These are phyloP conservation scores for Drosophila tropicalis DNA, from an alignment of 1,140 invertebrate genomes.

Conservation along the genomic window DNA sequence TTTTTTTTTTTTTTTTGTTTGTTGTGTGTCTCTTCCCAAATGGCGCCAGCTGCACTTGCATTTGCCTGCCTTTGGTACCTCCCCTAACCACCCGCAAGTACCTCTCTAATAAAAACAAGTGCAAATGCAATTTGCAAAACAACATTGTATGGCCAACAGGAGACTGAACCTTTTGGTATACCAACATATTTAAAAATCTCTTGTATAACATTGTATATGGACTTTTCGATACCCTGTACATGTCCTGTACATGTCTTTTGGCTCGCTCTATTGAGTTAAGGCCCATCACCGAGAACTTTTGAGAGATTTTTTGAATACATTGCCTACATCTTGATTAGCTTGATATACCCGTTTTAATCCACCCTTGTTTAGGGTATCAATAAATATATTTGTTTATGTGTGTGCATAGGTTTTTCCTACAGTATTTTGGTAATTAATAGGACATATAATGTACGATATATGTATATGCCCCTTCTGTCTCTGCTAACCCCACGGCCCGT, in stretches of 20 bases:
- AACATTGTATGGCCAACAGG: conserved; percentile 34
- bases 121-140: conserved; percentile 78
- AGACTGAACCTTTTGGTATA: background rate
- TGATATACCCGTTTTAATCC: too few species aligned
- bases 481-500: conserved; percentile 5
- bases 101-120: conserved; percentile 68
- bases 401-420: conserved; percentile 18
- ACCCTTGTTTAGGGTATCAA: background rate
- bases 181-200: background rate
- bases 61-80: conserved; percentile 15
- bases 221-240: background rate
- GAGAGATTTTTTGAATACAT: background rate
- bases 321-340: too few species aligned
- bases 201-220: background rate
- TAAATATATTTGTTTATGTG: background rate
- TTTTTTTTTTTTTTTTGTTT: conserved; percentile 4
- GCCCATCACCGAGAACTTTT: too few species aligned
- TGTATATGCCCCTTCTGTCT: conserved; percentile 22
- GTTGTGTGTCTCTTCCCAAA: conserved; percentile 23
- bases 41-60: conserved; percentile 54
- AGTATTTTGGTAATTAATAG: conserved; percentile 78
- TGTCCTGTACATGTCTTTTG: too few species aligned
- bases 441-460: conserved; percentile 77
- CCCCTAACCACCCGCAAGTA: background rate
- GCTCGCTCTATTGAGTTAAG: too few species aligned